Evolutionary conservation across 1,140 invertebrate species (phyloP), one percentile per base, ranked within the genome.

Genomic region (Pteromalus puparum): DNA sequence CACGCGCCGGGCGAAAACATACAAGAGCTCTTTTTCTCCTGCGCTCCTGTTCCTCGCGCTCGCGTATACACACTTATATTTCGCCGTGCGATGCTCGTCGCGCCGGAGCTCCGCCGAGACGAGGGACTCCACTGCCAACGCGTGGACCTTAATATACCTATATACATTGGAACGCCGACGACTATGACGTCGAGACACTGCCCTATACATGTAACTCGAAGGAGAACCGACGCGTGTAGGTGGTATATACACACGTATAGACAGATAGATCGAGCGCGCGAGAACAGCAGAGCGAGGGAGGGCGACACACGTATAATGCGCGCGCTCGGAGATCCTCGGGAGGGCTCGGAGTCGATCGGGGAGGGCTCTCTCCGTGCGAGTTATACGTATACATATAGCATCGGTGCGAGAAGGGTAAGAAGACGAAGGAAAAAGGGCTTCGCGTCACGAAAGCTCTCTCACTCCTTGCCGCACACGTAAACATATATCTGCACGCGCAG

Each of bases 11-110:
- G 4, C 48, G n/a, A 38, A 61, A 38, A 78, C 28, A 78, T 7
- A 42, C 26, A 24, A 4, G 65, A 65, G 67, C 65, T 84, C 77
- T 87, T 84, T 83, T 79, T 87, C 76, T 83, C 76, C 30, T 53
- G 80, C 81, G 61, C 74, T 84, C 30, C 28, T 74, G 13, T 82
- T 28, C 18, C 42, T 68, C 38, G 48, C 67, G 38, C 48, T 18
- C 67, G 67, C 67, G 67, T 28, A 70, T 12, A 70, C 67, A 30
- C 75, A 2, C 48, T 53, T 26, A 38, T 26, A 77, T 61, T 61
- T n/a, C 1, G 18, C 21, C 53, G 53, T 18, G 5, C 18, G 53
- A 61, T 61, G 53, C 48, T 53, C 48, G 48, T 53, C 48, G 18
- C 48, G 30, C 30, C 48, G 18, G 15, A 21, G 4, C 48, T 18